A percentile compares a stretch with the other conserved stretches of the same genome.
phyloP scores from a whole-genome alignment of 2,113 vertebrate species.

The Nothobranchius kuhntae region DNA sequence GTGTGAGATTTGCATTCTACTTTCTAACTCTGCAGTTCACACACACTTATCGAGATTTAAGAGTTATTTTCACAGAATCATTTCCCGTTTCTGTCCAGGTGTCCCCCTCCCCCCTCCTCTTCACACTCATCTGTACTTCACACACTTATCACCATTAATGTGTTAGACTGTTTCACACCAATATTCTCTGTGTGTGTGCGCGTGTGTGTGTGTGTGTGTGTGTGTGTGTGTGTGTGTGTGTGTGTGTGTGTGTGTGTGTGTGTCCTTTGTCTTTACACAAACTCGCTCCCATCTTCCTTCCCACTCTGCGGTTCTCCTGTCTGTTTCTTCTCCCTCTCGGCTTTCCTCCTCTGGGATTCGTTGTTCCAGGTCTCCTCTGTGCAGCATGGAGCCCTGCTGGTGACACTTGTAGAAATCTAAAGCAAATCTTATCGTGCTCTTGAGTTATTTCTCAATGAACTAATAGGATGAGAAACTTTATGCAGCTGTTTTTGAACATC shows the following conservation, averaged over 20 bases:
- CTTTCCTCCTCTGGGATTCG: neutral
- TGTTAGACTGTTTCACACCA: conserved; percentile 37
- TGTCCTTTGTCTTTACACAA: conserved; percentile 12
- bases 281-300: conserved; percentile 12
- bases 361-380: neutral
- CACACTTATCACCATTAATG: conserved; percentile 58
- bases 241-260: too few species aligned
- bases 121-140: conserved; percentile 49
- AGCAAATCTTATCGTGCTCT: too few species aligned
- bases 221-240: too few species aligned
- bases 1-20: neutral
- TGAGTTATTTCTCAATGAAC: too few species aligned
- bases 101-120: conserved; percentile 3
- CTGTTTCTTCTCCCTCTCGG: conserved; percentile 17
- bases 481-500: too few species aligned
- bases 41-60: conserved; percentile 18
- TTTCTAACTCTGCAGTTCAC: conserved; percentile 20
- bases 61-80: conserved; percentile 21
- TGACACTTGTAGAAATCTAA: too few species aligned
- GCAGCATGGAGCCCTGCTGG: too few species aligned
- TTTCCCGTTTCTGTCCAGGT: conserved; percentile 52
- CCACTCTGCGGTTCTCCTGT: neutral
- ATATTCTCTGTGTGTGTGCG: too few species aligned
- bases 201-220: neutral
- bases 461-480: too few species aligned